Conservation (phyloP, 2,797 vertebrate species). For the Furcifer pardalis region DNA sequence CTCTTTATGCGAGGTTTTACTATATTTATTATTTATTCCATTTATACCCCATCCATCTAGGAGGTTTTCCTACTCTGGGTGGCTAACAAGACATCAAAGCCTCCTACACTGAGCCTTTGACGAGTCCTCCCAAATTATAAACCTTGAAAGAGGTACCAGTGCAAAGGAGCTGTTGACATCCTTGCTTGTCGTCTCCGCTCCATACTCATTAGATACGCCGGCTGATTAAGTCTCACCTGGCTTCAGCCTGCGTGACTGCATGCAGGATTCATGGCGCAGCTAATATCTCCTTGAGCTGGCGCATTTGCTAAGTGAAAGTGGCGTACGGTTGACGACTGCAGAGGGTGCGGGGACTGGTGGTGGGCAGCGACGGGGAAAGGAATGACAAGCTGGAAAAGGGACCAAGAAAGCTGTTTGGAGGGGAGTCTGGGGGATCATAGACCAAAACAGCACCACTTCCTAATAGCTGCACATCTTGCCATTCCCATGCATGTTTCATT, state of each 20-base stretch:
- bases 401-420: neutral
- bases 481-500: too few species aligned
- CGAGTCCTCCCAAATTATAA: neutral
- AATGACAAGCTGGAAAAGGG: slow-evolving; percentile 14
- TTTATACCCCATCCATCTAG: too few species aligned
- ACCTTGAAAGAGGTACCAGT: slow-evolving; percentile 21
- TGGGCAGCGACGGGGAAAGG: slow-evolving; percentile 60
- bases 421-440: neutral
- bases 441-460: neutral
- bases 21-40: too few species aligned
- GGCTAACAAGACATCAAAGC: too few species aligned
- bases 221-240: slow-evolving; percentile 21
- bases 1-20: too few species aligned
- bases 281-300: slow-evolving; percentile 62
- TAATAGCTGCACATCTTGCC: too few species aligned
- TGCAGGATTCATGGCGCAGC: slow-evolving; percentile 48
- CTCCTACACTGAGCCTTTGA: neutral
- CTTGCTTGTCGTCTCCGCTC: neutral
- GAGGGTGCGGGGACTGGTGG: slow-evolving; percentile 43
- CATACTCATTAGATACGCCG: neutral
- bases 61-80: too few species aligned
- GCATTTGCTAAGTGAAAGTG: slow-evolving; percentile 56
- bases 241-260: slow-evolving; percentile 32
- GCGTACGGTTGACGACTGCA: slow-evolving; percentile 45
- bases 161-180: slow-evolving; percentile 31